Evolutionary conservation across 2,888 invertebrate species (phyloP), one percentile per base, ranked within the genome.

Genomic region (Margaritifera margaritifera): DNA sequence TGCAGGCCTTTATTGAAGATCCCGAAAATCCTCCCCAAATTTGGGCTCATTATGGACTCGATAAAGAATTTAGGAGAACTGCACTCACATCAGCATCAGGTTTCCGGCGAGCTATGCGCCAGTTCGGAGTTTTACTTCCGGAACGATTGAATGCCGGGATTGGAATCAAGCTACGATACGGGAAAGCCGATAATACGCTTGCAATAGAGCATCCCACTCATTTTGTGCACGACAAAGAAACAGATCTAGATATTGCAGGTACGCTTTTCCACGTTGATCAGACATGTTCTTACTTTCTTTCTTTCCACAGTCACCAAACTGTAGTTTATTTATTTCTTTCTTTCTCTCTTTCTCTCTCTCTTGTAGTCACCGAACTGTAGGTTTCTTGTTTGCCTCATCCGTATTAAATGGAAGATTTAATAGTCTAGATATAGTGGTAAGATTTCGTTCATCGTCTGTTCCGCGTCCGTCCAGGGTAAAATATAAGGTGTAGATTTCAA

Each of bases 51-150:
- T 64, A 78, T 31, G 68, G 66, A 8, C 71, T 84, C 4, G 52
- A 71, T 27, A 71, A 75, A 20, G 77, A 80, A 42, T 64, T 84
- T 2, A 64, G 74, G 42, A 53, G 69, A 18, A 65, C 60, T 11
- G 69, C 78, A 24, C 55, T 61, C 22, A 75, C 78, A 11, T 64
- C 72, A 6, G 74, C 64, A 51, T 56, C 60, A 1, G 80, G 79
- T 11, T 75, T 71, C 59, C 66, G 64, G 19, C 69, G 86, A 22
- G 75, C 82, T 15, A 80, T 82, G 77, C 69, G 86, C 20, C 86
- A 86, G 72, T 86, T 87, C 70, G 87, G 87, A 2, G 74, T 77
- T 2, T 76, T 78, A 52, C 70, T 85, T 6, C 80, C 80, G 8
- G 67, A 75, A 22, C 60, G 66, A 20, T 60, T 79, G 11, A 80